Percentiles rank a stretch among this genome's conserved stretches.
phyloP scores from a whole-genome alignment of 2,888 invertebrate species.

The Drosophila rubida region DNA sequence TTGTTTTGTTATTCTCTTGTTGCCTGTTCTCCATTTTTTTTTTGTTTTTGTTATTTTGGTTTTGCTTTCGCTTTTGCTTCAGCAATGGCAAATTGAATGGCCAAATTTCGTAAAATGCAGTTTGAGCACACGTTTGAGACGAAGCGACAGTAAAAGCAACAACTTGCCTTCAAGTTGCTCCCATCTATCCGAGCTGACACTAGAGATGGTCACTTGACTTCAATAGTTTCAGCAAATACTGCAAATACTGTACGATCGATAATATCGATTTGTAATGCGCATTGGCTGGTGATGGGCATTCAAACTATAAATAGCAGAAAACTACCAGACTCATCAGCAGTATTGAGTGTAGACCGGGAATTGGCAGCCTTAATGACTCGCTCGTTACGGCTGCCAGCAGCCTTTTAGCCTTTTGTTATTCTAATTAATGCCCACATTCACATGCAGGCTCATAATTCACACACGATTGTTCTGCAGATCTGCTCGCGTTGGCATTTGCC shows the following conservation, averaged over 20 bases:
- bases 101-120: constrained; percentile 75
- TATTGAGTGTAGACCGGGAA: neutral
- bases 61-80: constrained; percentile 31
- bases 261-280: constrained; percentile 15
- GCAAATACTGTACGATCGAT: neutral
- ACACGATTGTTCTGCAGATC: constrained; percentile 4
- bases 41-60: neutral
- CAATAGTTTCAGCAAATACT: neutral
- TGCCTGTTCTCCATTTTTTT: too few relatives aligned
- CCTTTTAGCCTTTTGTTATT: constrained; percentile 18
- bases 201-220: constrained; percentile 37
- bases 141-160: constrained; percentile 52
- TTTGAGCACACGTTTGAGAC: constrained; percentile 71
- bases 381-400: constrained; percentile 8
- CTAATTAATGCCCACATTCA: constrained; percentile 14
- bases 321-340: constrained; percentile 5
- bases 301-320: constrained; percentile 4
- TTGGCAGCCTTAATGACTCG: constrained; percentile 12
- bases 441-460: constrained; percentile 4
- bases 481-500: neutral
- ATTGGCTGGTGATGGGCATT: too few relatives aligned
- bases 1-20: constrained; percentile 3
- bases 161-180: constrained; percentile 48
- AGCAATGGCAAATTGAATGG: constrained; percentile 74
- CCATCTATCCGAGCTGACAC: constrained; percentile 15